phyloP scores from a whole-genome alignment of 2,113 vertebrate species.

The Strigops habroptila region DNA sequence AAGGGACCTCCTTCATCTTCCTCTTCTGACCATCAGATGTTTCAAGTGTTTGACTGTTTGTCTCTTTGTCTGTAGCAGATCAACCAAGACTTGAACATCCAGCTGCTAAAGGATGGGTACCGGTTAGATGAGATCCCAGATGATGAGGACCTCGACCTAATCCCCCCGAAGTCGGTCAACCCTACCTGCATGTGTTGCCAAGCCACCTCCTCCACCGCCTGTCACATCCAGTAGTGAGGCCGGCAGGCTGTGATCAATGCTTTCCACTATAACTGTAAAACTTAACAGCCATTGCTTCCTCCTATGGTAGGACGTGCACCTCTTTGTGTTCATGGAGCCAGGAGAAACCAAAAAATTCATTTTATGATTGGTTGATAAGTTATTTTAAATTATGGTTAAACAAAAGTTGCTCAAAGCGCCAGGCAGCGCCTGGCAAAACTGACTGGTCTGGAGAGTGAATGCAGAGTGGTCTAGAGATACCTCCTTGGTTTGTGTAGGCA shows the following conservation, averaged over 20 bases:
- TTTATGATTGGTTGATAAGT: conserved; percentile 58
- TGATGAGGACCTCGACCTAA: conserved; percentile 96
- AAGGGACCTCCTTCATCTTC: neutral
- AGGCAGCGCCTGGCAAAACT: conserved; percentile 2
- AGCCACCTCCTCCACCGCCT: conserved; percentile 94
- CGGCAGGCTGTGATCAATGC: conserved; percentile 52
- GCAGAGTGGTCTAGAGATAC: neutral
- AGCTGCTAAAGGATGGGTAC: conserved; percentile 97
- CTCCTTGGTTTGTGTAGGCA: conserved; percentile 27
- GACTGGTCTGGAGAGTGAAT: neutral
- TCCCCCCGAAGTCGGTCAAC: conserved; percentile 96
- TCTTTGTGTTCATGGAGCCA: conserved; percentile 84
- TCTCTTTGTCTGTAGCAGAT: conserved; percentile 88
- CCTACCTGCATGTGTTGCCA: conserved; percentile 99
- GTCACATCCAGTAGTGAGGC: conserved; percentile 94
- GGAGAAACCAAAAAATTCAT: conserved; percentile 79
- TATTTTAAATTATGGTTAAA: conserved; percentile 37
- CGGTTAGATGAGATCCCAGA: conserved; percentile 97
- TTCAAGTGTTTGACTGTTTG: conserved; percentile 34
- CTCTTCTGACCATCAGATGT: neutral
- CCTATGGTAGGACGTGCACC: conserved; percentile 96
- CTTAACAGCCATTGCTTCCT: conserved; percentile 91
- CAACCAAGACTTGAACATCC: conserved; percentile 99
- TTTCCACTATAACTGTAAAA: conserved; percentile 75
- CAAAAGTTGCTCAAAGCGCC: conserved; percentile 21